Percentiles rank a stretch among this genome's conserved stretches.
Evolutionary conservation across 2,797 vertebrate species (phyloP).

Genomic region (Macropus fuliginosus): DNA sequence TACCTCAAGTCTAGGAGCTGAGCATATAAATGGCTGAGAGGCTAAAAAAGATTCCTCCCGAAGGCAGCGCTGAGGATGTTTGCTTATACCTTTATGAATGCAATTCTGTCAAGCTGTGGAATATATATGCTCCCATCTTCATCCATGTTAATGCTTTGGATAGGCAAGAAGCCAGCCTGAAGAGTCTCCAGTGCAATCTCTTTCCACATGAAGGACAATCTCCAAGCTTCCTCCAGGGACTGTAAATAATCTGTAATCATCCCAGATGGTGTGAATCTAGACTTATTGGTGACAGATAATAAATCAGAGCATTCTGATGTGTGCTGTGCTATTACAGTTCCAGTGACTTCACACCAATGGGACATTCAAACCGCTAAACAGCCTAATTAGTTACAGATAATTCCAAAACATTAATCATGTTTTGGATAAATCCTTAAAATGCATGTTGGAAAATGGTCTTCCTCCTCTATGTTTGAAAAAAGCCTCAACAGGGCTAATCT

Average conservation of each 20-base stretch:
- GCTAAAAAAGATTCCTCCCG: constrained; percentile 66
- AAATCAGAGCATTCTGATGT: constrained; percentile 72
- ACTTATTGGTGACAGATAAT: constrained; percentile 76
- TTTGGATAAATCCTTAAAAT: constrained; percentile 73
- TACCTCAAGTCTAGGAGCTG: constrained; percentile 59
- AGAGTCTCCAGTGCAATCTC: constrained; percentile 61
- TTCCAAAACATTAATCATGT: constrained; percentile 76
- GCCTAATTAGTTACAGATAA: constrained; percentile 77
- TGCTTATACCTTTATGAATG: constrained; percentile 72
- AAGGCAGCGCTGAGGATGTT: constrained; percentile 67
- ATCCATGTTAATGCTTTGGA: not conserved
- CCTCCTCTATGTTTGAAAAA: constrained; percentile 49
- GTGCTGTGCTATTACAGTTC: constrained; percentile 65
- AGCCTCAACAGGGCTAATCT: constrained; percentile 59
- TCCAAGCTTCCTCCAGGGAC: constrained; percentile 67
- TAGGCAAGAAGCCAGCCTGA: constrained; percentile 38
- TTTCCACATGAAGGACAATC: constrained; percentile 69
- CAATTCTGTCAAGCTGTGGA: constrained; percentile 65
- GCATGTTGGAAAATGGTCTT: constrained; percentile 72
- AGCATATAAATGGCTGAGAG: constrained; percentile 60
- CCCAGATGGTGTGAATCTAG: constrained; percentile 73
- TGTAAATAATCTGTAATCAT: constrained; percentile 74
- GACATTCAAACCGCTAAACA: constrained; percentile 72
- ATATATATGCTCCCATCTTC: constrained; percentile 61
- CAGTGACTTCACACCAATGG: constrained; percentile 72